A percentile compares a stretch with the other conserved stretches of the same genome.
These are phyloP conservation scores for Mesocricetus auratus DNA, from an alignment of 2,113 vertebrate species.

Conservation along the genomic window DNA sequence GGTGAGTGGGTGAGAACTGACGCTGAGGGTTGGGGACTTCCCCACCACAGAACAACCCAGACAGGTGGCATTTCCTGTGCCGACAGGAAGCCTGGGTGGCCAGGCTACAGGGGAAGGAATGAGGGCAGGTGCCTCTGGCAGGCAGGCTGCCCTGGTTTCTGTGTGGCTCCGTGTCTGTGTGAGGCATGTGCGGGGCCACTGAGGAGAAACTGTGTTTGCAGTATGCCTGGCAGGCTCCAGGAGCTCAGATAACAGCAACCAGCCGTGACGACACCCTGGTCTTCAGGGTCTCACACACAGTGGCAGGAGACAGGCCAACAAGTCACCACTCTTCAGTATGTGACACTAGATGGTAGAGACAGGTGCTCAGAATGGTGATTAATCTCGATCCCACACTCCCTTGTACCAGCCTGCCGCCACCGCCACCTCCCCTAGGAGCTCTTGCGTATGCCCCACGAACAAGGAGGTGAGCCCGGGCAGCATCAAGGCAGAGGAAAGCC, in stretches of 20 bases:
- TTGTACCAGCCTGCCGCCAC: slow-evolving; percentile 22
- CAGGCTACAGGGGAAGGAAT: background rate
- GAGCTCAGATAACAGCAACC: background rate
- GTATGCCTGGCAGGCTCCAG: background rate
- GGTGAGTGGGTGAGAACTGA: background rate
- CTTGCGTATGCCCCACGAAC: rapidly evolving
- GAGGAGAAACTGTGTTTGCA: background rate
- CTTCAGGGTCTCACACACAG: background rate
- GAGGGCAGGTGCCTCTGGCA: background rate
- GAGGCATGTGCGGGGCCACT: rapidly evolving
- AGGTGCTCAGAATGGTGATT: background rate
- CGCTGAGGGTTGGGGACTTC: background rate
- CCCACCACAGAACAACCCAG: background rate
- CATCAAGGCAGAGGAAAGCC: slow-evolving; percentile 61
- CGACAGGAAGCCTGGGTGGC: background rate
- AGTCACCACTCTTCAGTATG: background rate
- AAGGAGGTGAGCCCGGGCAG: slow-evolving; percentile 74
- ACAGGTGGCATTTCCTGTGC: rapidly evolving
- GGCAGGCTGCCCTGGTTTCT: background rate
- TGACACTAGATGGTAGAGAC: background rate
- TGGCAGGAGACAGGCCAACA: background rate
- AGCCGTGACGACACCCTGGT: rapidly evolving
- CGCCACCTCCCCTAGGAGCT: rapidly evolving
- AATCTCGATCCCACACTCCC: background rate
- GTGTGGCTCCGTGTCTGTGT: background rate